Evolutionary conservation across 1,140 invertebrate genomes (phyloP), one percentile per base, ranked within the genome.

Genomic region (Papilio polytes): DNA sequence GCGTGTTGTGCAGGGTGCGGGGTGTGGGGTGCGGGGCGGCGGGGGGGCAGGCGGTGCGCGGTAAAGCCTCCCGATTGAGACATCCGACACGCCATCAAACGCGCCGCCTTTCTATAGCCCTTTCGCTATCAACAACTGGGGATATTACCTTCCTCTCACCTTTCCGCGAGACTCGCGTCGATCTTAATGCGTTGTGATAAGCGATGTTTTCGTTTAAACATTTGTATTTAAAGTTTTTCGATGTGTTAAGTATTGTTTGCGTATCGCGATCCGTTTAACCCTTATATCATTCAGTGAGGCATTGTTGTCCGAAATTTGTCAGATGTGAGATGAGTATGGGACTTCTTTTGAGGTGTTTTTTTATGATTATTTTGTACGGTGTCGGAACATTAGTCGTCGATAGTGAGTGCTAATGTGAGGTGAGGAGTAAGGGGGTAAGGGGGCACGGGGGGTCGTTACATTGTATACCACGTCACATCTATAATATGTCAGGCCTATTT

Each of bases 21-120:
- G 81, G 86, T 86, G 86, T 83, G 81, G 72, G 81, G 84, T 74
- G 84, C 85, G 86, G 87, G 88, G 87, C 85, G 85, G 86, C 12
- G 88, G 88, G 84, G 84, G 77, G 78, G 78, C 74, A 51, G 83
- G 85, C 86, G 88, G 88, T 87, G 87, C 90, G 89, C 87, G 85
- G 89, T 85, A 91, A 91, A 91, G 91, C 90, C 89, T 91, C 80
- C 85, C 90, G 91, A 93, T 93, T 92, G 91, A 94, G 92, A 92
- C 91, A 94, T 94, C 92, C 91, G 92, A 94, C 86, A 90, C 92
- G 89, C 77, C 85, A 88, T 94, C 92, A 94, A 94, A 93, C 87
- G 90, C 36, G 84, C 91, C 92, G 92, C 89, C 86, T 89, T 85
- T 91, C 90, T 92, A 91, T 92, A 90, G 87, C 85, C 90, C 87